Evolutionary conservation across 2,113 vertebrate genomes (phyloP).

Genomic region (Progne subis): DNA sequence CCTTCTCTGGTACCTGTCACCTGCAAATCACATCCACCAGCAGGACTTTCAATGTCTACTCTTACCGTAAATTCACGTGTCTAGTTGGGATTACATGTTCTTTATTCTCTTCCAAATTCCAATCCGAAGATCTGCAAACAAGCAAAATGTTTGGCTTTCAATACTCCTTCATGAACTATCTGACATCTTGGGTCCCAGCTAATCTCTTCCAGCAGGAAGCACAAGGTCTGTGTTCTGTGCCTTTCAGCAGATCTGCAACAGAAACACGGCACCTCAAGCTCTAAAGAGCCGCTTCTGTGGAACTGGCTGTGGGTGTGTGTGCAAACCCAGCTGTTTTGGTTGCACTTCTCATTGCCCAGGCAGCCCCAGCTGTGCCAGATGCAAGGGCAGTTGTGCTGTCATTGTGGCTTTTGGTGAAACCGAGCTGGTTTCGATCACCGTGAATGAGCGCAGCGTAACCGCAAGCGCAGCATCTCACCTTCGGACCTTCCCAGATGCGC

Average conservation of each 20-base stretch:
- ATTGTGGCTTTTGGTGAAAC: neutral
- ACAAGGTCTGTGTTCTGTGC: neutral
- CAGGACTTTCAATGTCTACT: neutral
- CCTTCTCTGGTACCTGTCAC: neutral
- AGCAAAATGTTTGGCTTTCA: neutral
- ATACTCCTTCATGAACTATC: neutral
- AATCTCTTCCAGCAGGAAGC: neutral
- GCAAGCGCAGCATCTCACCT: neutral
- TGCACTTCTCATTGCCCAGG: neutral
- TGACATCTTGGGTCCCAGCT: neutral
- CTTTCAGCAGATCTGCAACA: neutral
- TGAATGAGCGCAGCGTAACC: neutral
- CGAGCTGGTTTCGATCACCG: neutral
- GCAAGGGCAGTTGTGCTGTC: neutral
- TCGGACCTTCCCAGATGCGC: neutral
- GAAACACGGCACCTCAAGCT: neutral
- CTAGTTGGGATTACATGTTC: neutral
- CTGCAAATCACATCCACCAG: neutral
- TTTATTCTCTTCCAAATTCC: neutral
- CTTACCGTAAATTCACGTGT: slow-evolving; percentile 42
- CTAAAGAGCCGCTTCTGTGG: neutral
- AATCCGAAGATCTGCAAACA: slow-evolving; percentile 8
- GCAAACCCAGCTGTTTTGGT: neutral
- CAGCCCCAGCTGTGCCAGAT: neutral
- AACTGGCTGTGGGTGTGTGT: neutral